Percentiles rank a stretch among this genome's conserved stretches.
Evolutionary conservation across 2,113 vertebrate genomes (phyloP).

Genomic region (Sylvia atricapilla): DNA sequence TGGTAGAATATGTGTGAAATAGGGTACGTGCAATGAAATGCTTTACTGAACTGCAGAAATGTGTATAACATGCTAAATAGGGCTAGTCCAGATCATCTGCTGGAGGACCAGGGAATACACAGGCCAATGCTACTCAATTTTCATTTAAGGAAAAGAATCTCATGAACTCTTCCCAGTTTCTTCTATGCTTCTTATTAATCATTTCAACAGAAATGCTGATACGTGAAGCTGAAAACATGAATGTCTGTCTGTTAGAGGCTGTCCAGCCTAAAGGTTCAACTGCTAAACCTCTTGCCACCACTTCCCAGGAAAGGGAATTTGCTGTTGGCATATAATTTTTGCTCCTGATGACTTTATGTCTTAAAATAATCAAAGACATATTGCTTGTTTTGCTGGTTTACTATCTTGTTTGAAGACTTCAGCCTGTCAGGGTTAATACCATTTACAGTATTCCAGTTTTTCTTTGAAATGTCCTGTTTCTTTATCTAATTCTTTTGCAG

Average conservation of each 20-base stretch:
- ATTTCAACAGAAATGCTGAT: background rate
- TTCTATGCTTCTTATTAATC: background rate
- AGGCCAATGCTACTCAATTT: background rate
- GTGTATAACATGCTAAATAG: background rate
- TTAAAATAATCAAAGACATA: background rate
- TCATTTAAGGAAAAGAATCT: background rate
- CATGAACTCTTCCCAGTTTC: background rate
- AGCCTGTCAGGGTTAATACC: background rate
- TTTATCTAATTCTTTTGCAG: background rate
- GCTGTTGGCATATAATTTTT: background rate
- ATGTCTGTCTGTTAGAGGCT: background rate
- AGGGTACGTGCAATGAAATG: background rate
- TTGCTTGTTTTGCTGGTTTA: background rate
- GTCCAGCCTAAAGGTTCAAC: background rate
- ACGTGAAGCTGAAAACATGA: background rate
- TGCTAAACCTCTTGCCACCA: background rate
- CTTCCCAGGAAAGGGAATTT: background rate
- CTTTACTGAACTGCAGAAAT: background rate
- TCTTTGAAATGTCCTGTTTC: background rate
- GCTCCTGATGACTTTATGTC: background rate
- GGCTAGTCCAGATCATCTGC: background rate
- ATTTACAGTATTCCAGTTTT: background rate
- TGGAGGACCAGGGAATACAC: background rate
- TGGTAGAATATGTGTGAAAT: background rate
- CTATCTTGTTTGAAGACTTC: background rate